Evolutionary conservation across 2,113 vertebrate species (phyloP), one percentile per base, ranked within the genome.

Genomic region (Burhinus oedicnemus): DNA sequence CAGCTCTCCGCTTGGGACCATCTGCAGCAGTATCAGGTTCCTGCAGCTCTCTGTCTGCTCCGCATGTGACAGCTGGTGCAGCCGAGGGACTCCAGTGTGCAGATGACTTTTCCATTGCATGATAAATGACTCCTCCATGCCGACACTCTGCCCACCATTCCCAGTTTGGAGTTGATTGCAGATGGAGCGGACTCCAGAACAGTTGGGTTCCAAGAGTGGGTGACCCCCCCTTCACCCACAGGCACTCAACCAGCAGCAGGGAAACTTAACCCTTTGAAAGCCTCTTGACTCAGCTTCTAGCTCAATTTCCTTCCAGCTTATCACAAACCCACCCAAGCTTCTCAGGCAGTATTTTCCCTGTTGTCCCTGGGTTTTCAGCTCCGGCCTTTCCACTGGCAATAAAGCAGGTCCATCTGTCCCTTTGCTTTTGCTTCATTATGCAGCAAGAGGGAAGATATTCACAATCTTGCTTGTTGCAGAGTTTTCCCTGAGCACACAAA

Each of bases 31-130:
- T 32, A 62, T 42, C 80, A 1, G 69, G 77, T 84, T 98, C 90
- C 96, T 70, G 47, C 72, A 90, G 45, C 72, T 93, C 97, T 51
- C 29, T 11, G 54, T 87, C 88, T 58, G 80, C 94, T 95, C 89
- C 18, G 1, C 1, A 1, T 8, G 3, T 0, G 2, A 95, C 96
- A 98, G 96, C 97, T 96, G 96, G n/a, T 44, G 51, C 85, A 70
- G 65, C 83, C 19, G 1, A 85, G 57, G 89, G 81, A 47, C 89
- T 92, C 60, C 55, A 34, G 90, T 18, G 6, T 26, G 15, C 80
- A 94, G 68, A 94, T 79, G 38, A 71, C 80, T 96, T 96, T 82
- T 95, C 96, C 83, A 89, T 80, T 14, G 12, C 27, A 4, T 72
- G 85, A 93, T 44, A 78, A 97, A 89, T 86, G 68, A 82, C 78